Percentiles rank a stretch among this genome's conserved stretches.
These are phyloP conservation scores for Scopus umbretta DNA, from an alignment of 2,113 vertebrate species.

Conservation along the genomic window DNA sequence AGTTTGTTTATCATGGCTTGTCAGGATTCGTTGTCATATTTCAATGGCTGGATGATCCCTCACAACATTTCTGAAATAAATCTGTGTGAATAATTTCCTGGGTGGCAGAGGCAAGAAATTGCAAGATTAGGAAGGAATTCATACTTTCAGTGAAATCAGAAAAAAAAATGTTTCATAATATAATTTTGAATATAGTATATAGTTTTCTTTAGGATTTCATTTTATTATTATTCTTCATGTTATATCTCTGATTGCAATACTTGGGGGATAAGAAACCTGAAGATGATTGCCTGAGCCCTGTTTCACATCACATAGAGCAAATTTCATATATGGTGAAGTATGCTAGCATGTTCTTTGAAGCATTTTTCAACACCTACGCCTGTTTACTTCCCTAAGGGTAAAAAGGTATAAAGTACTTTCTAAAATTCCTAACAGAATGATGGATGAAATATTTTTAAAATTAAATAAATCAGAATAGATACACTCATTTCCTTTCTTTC, in stretches of 20 bases:
- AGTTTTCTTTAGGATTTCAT: background rate
- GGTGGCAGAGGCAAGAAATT: background rate
- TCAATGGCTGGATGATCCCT: background rate
- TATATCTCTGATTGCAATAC: background rate
- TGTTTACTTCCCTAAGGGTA: background rate
- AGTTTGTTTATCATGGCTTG: background rate
- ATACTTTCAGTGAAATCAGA: background rate
- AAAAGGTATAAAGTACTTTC: background rate
- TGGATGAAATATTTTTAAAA: background rate
- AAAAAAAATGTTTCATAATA: accelerated
- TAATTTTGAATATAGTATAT: background rate
- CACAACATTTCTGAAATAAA: background rate
- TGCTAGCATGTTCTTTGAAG: background rate
- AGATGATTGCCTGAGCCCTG: background rate
- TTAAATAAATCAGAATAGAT: background rate
- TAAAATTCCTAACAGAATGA: background rate
- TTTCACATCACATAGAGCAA: background rate
- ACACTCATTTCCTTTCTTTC: background rate
- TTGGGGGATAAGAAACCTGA: background rate
- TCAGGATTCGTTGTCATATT: background rate
- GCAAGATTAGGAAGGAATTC: background rate
- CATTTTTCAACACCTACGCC: background rate
- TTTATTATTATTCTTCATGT: background rate
- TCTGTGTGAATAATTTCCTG: background rate
- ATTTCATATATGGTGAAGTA: background rate